Base-by-base conservation (phyloP, 2,888 invertebrate species). In the Macrosoma leucophasiata region DNA sequence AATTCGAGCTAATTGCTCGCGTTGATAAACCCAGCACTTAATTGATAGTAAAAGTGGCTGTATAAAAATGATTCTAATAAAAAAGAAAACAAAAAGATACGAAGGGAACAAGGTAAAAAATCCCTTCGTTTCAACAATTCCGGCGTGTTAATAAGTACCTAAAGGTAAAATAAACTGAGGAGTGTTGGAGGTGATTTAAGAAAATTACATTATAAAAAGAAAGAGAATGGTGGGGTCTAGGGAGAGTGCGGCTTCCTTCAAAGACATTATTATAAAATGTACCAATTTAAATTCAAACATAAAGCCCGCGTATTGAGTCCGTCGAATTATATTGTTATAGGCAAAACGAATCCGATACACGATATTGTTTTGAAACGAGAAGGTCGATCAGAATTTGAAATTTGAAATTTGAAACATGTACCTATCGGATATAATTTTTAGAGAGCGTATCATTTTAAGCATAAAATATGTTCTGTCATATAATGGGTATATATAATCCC, bases 191-290 rank as follows among this genome's bases (percentile, higher is more conserved):
- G 71, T 79, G 71, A 78, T 79, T 81, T 76, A 65, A 68, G 72
- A 71, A 81, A 82, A 82, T 82, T 78, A 81, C 75, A 74, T 75
- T 73, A 72, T 74, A 73, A 77, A 79, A 77, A 69, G 63, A 68
- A 62, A 58, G 67, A 64, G 62, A 68, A 56, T 57, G 52, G 52
- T 55, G 70, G 70, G 71, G 69, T 57, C n/a, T 52, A 50, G 55
- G 55, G 52, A 48, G 55, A 53, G 56, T 36, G 67, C 65, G 68
- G 71, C 65, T 50, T 58, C 60, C 55, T 53, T 61, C 64, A 66
- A 72, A 69, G 68, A 62, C 67, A 69, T 75, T 72, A 71, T 75
- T 75, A 70, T 71, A 73, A 72, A 76, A 76, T 69, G 65, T 73
- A 69, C 65, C 66, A 73, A 75, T 78, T 75, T 78, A 77, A 73